A percentile compares a stretch with the other conserved stretches of the same genome.
phyloP scores from a whole-genome alignment of 2,888 invertebrate genomes.

The Platynereis dumerilii region DNA sequence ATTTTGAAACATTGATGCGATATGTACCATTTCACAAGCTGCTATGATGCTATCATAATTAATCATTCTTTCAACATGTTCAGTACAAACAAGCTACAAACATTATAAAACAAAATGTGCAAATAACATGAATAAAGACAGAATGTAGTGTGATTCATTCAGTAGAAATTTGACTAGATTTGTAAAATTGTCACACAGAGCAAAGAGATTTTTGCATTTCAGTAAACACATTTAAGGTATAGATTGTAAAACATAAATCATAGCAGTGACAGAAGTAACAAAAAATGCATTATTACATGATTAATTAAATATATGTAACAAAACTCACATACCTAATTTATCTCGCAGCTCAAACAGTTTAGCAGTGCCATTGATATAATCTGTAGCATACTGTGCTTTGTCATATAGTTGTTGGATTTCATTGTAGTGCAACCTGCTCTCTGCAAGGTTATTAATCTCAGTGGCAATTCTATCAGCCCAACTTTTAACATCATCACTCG shows the following conservation, averaged over 20 bases:
- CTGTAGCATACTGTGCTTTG: constrained; percentile 23
- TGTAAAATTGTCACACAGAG: too few species aligned
- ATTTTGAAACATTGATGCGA: too few species aligned
- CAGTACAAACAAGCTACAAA: too few species aligned
- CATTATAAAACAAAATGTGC: too few species aligned
- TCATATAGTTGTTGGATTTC: constrained; percentile 27
- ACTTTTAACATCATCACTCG: constrained; percentile 10
- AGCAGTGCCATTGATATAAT: constrained; percentile 21
- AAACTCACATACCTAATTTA: constrained; percentile 24
- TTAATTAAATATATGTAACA: neutral
- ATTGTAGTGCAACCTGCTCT: constrained; percentile 20
- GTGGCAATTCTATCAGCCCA: constrained; percentile 22
- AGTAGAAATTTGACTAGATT: too few species aligned
- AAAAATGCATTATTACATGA: neutral
- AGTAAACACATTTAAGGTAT: too few species aligned
- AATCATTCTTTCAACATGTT: too few species aligned
- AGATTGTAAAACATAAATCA: neutral
- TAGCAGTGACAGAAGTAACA: neutral
- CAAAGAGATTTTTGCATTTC: too few species aligned
- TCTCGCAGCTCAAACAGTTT: constrained; percentile 25
- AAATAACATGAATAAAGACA: too few species aligned
- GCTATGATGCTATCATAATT: too few species aligned
- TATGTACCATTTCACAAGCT: too few species aligned
- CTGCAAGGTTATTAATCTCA: constrained; percentile 19
- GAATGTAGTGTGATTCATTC: too few species aligned